A percentile compares a stretch with the other conserved stretches of the same genome.
phyloP scores from a whole-genome alignment of 2,113 vertebrate species.

The Chaetops frenatus region DNA sequence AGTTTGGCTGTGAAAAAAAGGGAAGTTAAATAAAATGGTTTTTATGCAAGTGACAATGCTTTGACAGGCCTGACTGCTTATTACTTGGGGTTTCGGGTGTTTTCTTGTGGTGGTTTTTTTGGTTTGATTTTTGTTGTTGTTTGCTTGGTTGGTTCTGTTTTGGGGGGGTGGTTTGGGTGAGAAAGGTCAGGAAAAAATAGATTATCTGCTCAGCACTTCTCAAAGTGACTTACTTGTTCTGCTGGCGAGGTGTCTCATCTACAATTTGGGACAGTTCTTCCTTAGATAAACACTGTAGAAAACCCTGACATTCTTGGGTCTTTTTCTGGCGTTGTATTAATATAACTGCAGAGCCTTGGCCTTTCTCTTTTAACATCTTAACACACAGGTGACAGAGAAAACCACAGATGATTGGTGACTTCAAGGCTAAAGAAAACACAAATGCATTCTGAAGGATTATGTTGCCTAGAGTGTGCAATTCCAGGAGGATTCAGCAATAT shows the following conservation, averaged over 20 bases:
- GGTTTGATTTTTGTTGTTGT: not conserved
- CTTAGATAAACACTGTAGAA: not conserved
- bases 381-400: not conserved
- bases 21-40: not conserved
- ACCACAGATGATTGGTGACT: not conserved
- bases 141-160: not conserved
- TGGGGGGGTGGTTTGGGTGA: fast-evolving
- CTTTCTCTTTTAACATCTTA: not conserved
- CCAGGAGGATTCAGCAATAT: not conserved
- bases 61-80: not conserved
- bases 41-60: not conserved
- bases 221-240: not conserved
- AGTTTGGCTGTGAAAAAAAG: not conserved
- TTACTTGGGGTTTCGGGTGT: too few species aligned
- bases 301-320: not conserved
- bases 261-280: not conserved
- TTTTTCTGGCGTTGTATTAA: not conserved
- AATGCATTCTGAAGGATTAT: not conserved
- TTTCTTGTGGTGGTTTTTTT: not conserved
- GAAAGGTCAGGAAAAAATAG: not conserved
- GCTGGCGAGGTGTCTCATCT: not conserved
- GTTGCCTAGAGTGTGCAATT: not conserved
- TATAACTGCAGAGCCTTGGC: not conserved
- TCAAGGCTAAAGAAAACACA: not conserved
- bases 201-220: not conserved